Evolutionary conservation across 2,888 invertebrate genomes (phyloP).

Genomic region (Calephelis perditalis): DNA sequence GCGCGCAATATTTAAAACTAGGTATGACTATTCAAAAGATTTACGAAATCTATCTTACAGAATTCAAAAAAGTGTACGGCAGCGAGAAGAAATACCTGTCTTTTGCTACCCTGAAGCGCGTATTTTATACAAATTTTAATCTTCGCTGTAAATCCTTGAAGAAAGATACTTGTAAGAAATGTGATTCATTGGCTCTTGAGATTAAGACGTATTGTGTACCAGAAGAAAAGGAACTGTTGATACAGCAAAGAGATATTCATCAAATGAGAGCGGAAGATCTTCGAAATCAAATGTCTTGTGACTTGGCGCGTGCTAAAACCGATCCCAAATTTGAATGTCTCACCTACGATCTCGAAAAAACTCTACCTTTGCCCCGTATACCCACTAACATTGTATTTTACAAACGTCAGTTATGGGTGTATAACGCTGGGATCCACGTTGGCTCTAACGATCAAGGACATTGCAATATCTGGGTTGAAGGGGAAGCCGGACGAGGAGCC

Average conservation of each 20-base stretch:
- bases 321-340: slow-evolving; percentile 12
- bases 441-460: slow-evolving; percentile 6
- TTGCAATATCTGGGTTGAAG: slow-evolving; percentile 23
- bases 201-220: slow-evolving; percentile 21
- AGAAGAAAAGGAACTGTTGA: slow-evolving; percentile 16
- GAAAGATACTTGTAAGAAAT: slow-evolving; percentile 25
- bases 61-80: slow-evolving; percentile 17
- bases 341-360: slow-evolving; percentile 14
- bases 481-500: slow-evolving; percentile 26
- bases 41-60: slow-evolving; percentile 25
- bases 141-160: slow-evolving; percentile 22
- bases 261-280: slow-evolving; percentile 13
- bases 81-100: slow-evolving; percentile 21
- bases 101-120: slow-evolving; percentile 22
- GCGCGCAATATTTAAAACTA: slow-evolving; percentile 22
- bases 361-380: slow-evolving; percentile 8
- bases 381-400: slow-evolving; percentile 17
- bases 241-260: slow-evolving; percentile 1
- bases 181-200: slow-evolving; percentile 20
- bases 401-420: slow-evolving; percentile 11
- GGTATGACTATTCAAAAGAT: slow-evolving; percentile 27
- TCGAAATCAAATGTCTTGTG: slow-evolving; percentile 8
- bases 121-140: slow-evolving; percentile 27
- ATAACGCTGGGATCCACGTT: slow-evolving; percentile 8
- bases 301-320: slow-evolving; percentile 12